These are phyloP conservation scores for Turdus rufiventris DNA, from an alignment of 2,113 vertebrate genomes.

Conservation along the genomic window DNA sequence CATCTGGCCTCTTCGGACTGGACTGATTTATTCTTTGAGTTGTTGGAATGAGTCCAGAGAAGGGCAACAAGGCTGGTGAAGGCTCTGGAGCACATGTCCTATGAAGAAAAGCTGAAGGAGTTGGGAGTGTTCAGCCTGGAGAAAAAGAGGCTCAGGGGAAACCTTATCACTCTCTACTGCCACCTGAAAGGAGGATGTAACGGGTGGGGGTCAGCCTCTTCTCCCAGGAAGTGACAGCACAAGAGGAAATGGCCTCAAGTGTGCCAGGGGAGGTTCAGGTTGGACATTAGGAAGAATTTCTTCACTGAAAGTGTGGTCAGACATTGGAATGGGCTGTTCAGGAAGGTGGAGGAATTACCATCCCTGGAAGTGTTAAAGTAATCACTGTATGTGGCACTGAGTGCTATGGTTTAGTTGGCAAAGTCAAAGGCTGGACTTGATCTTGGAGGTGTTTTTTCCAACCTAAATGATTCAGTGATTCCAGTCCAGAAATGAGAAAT, in stretches of 20 bases:
- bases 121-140: neutral
- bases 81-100: neutral
- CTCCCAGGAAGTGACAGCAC: neutral
- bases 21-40: neutral
- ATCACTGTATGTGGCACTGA: neutral
- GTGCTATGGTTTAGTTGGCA: neutral
- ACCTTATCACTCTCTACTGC: neutral
- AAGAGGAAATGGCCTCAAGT: neutral
- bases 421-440: accelerated
- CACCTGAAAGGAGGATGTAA: neutral
- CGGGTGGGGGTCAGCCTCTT: neutral
- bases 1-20: neutral
- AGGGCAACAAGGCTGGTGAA: neutral
- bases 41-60: neutral
- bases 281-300: neutral
- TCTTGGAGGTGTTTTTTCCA: neutral
- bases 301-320: neutral
- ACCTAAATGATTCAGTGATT: neutral
- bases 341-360: neutral
- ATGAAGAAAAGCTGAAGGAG: neutral
- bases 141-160: neutral
- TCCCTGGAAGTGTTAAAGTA: neutral
- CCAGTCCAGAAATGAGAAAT: neutral
- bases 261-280: neutral
- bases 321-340: neutral